A percentile compares a stretch with the other conserved stretches of the same genome.
Evolutionary conservation across 2,888 invertebrate genomes (phyloP).

Genomic region (Eutolmus rufibarbis): DNA sequence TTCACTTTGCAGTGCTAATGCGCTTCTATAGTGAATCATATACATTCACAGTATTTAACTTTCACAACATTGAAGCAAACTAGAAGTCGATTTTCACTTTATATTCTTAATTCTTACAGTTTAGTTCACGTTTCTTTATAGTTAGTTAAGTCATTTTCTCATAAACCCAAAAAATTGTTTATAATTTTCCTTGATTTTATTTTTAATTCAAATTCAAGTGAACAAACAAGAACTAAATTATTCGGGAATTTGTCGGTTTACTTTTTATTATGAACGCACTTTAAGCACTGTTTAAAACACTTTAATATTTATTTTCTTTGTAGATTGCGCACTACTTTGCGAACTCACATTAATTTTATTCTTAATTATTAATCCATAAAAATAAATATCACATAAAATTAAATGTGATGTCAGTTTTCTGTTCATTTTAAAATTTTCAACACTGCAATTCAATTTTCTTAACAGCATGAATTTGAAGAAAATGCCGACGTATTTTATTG

Average conservation of each 20-base stretch:
- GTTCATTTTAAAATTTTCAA: too few species aligned
- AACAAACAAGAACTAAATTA: too few species aligned
- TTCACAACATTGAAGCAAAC: not conserved
- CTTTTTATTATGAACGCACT: not conserved
- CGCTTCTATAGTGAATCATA: not conserved
- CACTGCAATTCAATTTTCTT: too few species aligned
- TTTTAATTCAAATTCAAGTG: too few species aligned
- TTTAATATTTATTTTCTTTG: not conserved
- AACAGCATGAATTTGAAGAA: too few species aligned
- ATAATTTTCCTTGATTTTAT: too few species aligned
- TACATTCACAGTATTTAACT: not conserved
- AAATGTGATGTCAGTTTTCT: too few species aligned
- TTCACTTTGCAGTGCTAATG: not conserved
- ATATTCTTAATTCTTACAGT: not conserved
- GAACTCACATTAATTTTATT: not conserved
- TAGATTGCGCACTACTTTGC: not conserved
- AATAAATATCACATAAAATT: too few species aligned
- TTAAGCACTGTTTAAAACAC: not conserved
- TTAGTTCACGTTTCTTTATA: not conserved
- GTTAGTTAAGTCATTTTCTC: not conserved
- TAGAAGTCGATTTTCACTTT: not conserved
- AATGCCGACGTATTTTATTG: not conserved
- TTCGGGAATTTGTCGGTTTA: not conserved
- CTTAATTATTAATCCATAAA: too few species aligned
- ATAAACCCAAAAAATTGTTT: too few species aligned